phyloP scores from a whole-genome alignment of 2,888 invertebrate genomes.

The Neocrepidodera transversa region DNA sequence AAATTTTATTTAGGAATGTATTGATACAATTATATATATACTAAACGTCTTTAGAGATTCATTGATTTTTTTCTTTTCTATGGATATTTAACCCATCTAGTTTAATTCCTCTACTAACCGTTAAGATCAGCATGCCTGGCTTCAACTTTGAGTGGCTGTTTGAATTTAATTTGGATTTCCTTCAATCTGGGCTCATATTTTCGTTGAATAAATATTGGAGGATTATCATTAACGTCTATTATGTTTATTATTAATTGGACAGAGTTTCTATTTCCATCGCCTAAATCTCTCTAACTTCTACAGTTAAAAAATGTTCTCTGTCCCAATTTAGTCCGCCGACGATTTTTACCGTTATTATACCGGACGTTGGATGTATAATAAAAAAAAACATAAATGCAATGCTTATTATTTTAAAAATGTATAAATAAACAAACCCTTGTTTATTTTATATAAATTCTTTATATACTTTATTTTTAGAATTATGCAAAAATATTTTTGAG shows the following conservation, averaged over 20 bases:
- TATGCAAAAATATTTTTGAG: too few species aligned
- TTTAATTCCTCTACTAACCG: conserved; percentile 63
- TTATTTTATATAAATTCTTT: too few species aligned
- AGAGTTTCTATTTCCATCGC: conserved; percentile 84
- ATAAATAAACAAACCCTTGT: too few species aligned
- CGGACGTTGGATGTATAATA: conserved; percentile 79
- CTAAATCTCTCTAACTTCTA: conserved; percentile 90
- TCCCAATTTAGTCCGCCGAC: conserved; percentile 82
- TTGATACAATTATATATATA: too few species aligned
- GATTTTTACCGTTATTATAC: conserved; percentile 81
- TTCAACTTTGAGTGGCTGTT: conserved; percentile 77
- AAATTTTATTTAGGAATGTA: too few species aligned
- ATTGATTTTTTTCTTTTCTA: too few species aligned
- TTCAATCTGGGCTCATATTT: conserved; percentile 83
- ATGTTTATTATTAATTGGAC: conserved; percentile 84
- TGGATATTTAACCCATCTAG: too few species aligned
- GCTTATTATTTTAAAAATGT: too few species aligned
- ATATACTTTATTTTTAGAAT: too few species aligned
- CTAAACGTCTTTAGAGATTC: too few species aligned
- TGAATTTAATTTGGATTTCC: conserved; percentile 83
- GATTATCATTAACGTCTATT: conserved; percentile 89
- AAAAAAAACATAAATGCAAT: too few species aligned
- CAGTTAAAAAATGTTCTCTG: conserved; percentile 87
- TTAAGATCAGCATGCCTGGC: conserved; percentile 86
- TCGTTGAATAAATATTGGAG: conserved; percentile 82